phyloP scores from a whole-genome alignment of 2,888 invertebrate genomes.

The Osmoderma eremita region DNA sequence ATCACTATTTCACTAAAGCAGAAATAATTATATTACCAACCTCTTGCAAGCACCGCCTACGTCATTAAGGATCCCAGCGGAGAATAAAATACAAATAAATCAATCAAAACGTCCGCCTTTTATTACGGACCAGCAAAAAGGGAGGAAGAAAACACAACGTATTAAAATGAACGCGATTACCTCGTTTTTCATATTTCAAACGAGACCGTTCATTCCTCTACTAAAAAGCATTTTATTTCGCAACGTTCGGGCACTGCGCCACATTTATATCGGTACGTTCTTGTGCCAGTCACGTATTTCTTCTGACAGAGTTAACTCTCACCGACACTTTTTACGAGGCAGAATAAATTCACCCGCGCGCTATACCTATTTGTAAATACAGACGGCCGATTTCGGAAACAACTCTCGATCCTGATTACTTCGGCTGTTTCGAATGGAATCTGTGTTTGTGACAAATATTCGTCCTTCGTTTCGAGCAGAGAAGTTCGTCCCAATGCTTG shows the following conservation, averaged over 20 bases:
- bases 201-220: constrained; percentile 8
- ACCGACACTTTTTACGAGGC: constrained; percentile 28
- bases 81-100: too few species aligned
- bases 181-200: constrained; percentile 27
- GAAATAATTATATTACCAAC: too few species aligned
- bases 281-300: constrained; percentile 37
- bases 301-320: constrained; percentile 32
- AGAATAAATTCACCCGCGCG: constrained; percentile 25
- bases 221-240: constrained; percentile 12
- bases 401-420: constrained; percentile 26
- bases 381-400: constrained; percentile 25
- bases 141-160: not conserved
- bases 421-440: not conserved
- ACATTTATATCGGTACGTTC: constrained; percentile 33
- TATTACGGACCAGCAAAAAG: too few species aligned
- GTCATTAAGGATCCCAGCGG: too few species aligned
- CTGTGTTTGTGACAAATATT: too few species aligned
- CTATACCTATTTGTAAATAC: constrained; percentile 34
- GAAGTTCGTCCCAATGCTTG: too few species aligned
- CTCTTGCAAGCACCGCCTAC: too few species aligned
- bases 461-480: too few species aligned
- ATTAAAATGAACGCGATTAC: constrained; percentile 20
- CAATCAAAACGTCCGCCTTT: too few species aligned
- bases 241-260: constrained; percentile 17
- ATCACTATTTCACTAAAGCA: too few species aligned